Evolutionary conservation across 2,888 invertebrate species (phyloP), one percentile per base, ranked within the genome.

Genomic region (Torymus aiolomorphi): DNA sequence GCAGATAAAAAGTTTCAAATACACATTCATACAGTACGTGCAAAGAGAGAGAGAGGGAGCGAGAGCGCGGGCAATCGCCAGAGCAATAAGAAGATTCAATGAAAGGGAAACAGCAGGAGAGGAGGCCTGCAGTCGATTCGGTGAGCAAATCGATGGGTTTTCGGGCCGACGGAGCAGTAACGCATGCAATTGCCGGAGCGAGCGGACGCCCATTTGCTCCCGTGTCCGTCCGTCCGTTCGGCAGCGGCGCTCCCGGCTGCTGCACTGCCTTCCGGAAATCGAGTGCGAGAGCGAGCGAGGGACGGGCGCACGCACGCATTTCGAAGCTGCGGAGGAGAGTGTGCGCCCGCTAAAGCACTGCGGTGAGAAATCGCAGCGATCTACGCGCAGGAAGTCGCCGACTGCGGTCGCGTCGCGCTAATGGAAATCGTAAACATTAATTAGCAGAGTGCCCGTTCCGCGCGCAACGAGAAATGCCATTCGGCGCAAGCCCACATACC

Each of bases 391-490:
- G 85, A 85, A 86, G 86, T 87, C 85, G 82, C 80, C 81, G 82
- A 78, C 85, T 85, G 84, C 81, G 85, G 86, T 85, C 80, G 84
- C 85, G 83, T 84, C 82, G 86, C 80, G 85, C 85, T 87, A 87
- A 87, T 87, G 87, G 87, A 87, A 87, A 87, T 87, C 86, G 86
- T 87, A 86, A 87, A 86, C 87, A 86, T 87, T 87, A 87, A 87
- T 87, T 87, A 87, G 85, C 85, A 78, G 83, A 85, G 84, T 84
- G 82, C 83, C 82, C 83, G 56, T 31, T 18, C 71, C 49, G 49
- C 63, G 20, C 57, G 52, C 63, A 54, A 31, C 74, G 70, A 69
- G 74, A 78, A 75, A 75, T 79, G 70, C 70, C 70, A 75, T 65
- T 69, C 51, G 62, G 62, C 14, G n/a, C 20, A 18, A 66, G 51